Evolutionary conservation across 1,140 invertebrate genomes (phyloP), one percentile per base, ranked within the genome.

Genomic region (Meloidogyne floridensis): DNA sequence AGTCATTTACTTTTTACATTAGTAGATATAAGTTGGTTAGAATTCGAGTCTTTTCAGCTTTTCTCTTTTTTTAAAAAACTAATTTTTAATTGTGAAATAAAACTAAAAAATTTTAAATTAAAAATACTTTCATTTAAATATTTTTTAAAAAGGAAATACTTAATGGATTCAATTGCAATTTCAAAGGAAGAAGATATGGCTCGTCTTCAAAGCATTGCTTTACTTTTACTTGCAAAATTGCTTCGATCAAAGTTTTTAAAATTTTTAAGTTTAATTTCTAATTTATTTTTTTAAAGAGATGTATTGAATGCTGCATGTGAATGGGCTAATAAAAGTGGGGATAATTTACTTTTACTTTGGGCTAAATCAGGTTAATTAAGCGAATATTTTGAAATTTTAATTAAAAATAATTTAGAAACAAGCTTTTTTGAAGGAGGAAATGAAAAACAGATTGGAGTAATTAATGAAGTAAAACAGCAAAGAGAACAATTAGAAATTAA

Each of bases 151-250:
- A 83, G 82, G 69, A 83, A 84, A n/a, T 65, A 83, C 42, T 72
- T 83, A n/a, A 83, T 77, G 74, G 82, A 83, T 72, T 75, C 74
- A 51, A 83, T 83, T 11, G 65, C 72, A 75, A 84, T 83, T 59
- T 83, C 82, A 18, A 83, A 83, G 10, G 82, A 83, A 43, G 81
- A 83, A 18, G 82, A 83, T 70, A 84, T 83, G 81, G 81, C 82
- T 3, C 82, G 82, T 43, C 71, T 83, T 5, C 82, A 83, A 56
- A 47, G 59, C 13, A 83, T 83, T 20, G 81, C 82, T 20, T 32
- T 83, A 51, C 83, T 83, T 47, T 74, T 83, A 59, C 53, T 83
- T n/a, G 78, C 82, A 11, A 83, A 83, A 77, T 59, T 78, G 13
- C 65, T 83, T 20, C 56, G 65, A 13, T 83, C 80, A 2, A 82